A percentile compares a stretch with the other conserved stretches of the same genome.
phyloP scores from a whole-genome alignment of 1,140 invertebrate genomes.

The Thaumetopoea pityocampa region DNA sequence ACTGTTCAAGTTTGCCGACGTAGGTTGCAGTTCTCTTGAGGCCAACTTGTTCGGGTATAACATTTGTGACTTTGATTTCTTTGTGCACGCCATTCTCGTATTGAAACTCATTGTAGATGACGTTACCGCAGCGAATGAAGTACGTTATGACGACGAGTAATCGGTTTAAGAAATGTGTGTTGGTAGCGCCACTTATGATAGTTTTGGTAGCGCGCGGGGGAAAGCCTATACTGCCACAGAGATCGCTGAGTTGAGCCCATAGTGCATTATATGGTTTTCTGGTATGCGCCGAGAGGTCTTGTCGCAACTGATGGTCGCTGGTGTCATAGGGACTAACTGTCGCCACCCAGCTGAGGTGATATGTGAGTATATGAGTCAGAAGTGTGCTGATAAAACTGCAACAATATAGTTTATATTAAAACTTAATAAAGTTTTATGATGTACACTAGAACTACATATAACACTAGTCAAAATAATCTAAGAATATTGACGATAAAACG shows the following conservation, averaged over 20 bases:
- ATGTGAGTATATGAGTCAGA: constrained; percentile 89
- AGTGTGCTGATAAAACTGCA: constrained; percentile 92
- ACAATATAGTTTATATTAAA: constrained; percentile 14
- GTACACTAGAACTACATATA: too few relatives aligned
- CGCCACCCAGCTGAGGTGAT: constrained; percentile 93
- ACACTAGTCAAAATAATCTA: too few relatives aligned
- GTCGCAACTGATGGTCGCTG: constrained; percentile 27
- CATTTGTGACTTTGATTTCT: constrained; percentile 40
- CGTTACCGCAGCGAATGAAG: constrained; percentile 87
- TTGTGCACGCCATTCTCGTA: constrained; percentile 40
- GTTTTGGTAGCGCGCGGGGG: constrained; percentile 86
- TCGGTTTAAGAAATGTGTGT: constrained; percentile 80
- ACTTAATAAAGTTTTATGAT: too few relatives aligned
- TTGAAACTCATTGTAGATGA: constrained; percentile 68
- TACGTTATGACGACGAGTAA: constrained; percentile 86
- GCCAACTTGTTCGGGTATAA: constrained; percentile 20
- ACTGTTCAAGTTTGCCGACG: constrained; percentile 22
- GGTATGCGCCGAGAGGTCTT: constrained; percentile 19
- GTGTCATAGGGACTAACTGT: constrained; percentile 79
- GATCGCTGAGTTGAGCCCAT: constrained; percentile 90
- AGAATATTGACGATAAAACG: too few relatives aligned
- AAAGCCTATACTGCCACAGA: constrained; percentile 88
- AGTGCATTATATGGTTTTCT: constrained; percentile 83
- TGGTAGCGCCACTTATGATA: constrained; percentile 84
- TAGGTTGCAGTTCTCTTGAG: constrained; percentile 25